Percentiles rank a stretch among this genome's conserved stretches.
phyloP scores from a whole-genome alignment of 2,888 invertebrate species.

The Pteria penguin region DNA sequence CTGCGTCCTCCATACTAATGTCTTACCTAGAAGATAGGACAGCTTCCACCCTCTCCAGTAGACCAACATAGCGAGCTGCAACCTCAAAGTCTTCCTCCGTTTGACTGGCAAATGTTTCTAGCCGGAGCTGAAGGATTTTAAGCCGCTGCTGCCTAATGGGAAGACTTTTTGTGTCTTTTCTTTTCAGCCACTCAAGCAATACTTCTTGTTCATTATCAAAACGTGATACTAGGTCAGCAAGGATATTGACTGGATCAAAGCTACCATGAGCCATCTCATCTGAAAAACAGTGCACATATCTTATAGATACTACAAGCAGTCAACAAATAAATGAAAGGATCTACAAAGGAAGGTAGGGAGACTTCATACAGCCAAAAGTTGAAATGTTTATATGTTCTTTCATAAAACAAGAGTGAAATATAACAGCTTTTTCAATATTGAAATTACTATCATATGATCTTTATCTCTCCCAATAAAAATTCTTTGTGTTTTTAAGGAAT shows the following conservation, averaged over 20 bases:
- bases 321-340: too few relatives aligned
- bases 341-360: too few relatives aligned
- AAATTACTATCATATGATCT: too few relatives aligned
- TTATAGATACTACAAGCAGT: too few relatives aligned
- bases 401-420: too few relatives aligned
- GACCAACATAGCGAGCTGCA: conserved; percentile 65
- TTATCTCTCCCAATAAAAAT: too few relatives aligned
- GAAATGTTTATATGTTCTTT: too few relatives aligned
- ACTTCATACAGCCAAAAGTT: too few relatives aligned
- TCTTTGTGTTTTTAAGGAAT: too few relatives aligned
- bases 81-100: conserved; percentile 70
- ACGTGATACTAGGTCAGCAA: conserved; percentile 71
- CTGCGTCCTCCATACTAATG: too few relatives aligned
- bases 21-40: too few relatives aligned
- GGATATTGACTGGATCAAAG: conserved; percentile 57
- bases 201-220: conserved; percentile 70
- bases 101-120: conserved; percentile 62
- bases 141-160: conserved; percentile 56
- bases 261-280: conserved; percentile 55
- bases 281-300: conserved; percentile 39
- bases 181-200: conserved; percentile 67
- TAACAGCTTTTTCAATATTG: too few relatives aligned
- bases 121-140: conserved; percentile 61
- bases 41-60: conserved; percentile 69
- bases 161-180: conserved; percentile 54